Conservation (phyloP, 2,888 invertebrate genomes). For the Masnerella sp. region DNA sequence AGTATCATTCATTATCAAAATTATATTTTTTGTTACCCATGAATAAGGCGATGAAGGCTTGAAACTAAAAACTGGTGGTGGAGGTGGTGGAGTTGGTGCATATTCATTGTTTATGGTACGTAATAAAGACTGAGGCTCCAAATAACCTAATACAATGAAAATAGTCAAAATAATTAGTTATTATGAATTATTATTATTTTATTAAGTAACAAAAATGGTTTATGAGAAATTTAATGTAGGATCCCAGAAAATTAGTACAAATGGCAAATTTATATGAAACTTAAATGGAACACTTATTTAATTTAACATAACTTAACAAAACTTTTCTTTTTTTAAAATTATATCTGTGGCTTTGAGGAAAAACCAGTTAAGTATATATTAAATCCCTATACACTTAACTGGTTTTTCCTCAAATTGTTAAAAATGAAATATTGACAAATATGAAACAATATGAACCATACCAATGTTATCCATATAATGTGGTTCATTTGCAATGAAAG, state of each 20-base stretch:
- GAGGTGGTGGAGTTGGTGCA: constrained; percentile 74
- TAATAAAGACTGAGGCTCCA: constrained; percentile 70
- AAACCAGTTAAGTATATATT: no score
- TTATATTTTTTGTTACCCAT: constrained; percentile 68
- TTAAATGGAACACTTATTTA: no score
- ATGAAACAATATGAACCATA: constrained; percentile 60
- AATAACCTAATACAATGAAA: constrained; percentile 70
- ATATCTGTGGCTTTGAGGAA: no score
- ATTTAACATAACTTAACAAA: no score
- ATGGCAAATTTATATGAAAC: no score
- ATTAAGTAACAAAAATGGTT: no score
- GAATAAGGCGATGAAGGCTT: constrained; percentile 71
- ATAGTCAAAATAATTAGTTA: no score
- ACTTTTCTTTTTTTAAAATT: constrained; percentile 69
- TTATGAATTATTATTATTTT: not conserved
- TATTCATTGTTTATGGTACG: constrained; percentile 76
- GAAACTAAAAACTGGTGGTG: constrained; percentile 74
- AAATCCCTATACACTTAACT: no score
- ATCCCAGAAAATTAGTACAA: no score
- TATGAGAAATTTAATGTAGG: no score
- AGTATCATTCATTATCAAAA: no score
- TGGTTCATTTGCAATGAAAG: constrained; percentile 64
- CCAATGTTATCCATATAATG: constrained; percentile 69
- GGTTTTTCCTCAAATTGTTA: no score
- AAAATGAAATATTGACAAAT: constrained; percentile 58